phyloP scores from a whole-genome alignment of 1,140 invertebrate species.

The Saccostrea echinata region DNA sequence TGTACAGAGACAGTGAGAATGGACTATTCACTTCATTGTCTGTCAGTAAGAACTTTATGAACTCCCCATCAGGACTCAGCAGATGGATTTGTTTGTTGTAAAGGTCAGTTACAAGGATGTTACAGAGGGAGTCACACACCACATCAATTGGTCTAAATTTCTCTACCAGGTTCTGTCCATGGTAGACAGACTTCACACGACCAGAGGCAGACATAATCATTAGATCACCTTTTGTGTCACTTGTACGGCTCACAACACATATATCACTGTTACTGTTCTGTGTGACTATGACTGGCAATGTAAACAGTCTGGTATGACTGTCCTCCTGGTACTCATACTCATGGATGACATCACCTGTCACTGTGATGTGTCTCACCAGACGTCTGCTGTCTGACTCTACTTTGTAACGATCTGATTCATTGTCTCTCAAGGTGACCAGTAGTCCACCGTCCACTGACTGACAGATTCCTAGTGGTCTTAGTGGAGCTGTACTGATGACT shows the following conservation, averaged over 20 bases:
- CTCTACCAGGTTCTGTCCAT: neutral
- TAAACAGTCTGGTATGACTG: neutral
- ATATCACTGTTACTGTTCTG: slow-evolving; percentile 32
- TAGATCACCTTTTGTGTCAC: neutral
- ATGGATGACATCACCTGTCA: neutral
- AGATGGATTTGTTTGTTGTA: neutral
- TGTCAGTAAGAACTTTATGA: neutral
- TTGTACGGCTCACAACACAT: neutral
- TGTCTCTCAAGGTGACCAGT: neutral
- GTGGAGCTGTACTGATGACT: neutral
- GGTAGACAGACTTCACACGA: neutral
- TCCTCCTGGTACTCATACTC: slow-evolving; percentile 14
- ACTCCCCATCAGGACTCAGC: neutral
- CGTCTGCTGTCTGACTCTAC: neutral
- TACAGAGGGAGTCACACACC: neutral
- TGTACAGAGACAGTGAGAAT: neutral
- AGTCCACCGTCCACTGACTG: neutral
- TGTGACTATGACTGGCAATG: neutral
- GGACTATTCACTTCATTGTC: neutral
- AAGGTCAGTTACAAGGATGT: neutral
- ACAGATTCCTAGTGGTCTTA: neutral
- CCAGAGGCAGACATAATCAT: neutral
- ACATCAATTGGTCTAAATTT: neutral
- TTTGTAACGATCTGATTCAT: neutral
- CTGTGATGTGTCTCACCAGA: slow-evolving; percentile 5